Conservation (phyloP, 2,888 invertebrate species). For the Rhopalosiphum nymphaeae region DNA sequence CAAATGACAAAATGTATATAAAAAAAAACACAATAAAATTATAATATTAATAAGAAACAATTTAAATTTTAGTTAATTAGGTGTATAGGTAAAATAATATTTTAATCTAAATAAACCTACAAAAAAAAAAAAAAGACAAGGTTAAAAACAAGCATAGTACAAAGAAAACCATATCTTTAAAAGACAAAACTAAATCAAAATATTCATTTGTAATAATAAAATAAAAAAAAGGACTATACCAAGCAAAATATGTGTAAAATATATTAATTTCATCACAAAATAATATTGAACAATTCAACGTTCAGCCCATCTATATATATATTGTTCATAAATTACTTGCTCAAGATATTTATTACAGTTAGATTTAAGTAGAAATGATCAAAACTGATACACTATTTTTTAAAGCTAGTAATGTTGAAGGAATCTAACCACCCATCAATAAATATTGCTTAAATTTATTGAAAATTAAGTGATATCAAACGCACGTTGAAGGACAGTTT, state of each 20-base stretch:
- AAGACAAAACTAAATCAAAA: background rate
- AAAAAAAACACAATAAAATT: background rate
- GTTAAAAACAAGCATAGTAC: background rate
- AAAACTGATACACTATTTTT: background rate
- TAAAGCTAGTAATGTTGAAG: background rate
- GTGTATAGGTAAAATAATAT: background rate
- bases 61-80: background rate
- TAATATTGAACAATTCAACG: background rate
- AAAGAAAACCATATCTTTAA: background rate
- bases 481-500: slow-evolving; percentile 64
- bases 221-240: background rate
- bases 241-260: background rate
- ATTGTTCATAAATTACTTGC: background rate
- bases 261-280: background rate
- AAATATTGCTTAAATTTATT: background rate
- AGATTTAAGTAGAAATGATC: background rate
- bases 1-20: background rate
- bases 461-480: background rate
- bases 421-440: background rate
- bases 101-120: background rate
- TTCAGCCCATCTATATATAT: background rate
- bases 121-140: background rate
- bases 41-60: background rate
- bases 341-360: background rate
- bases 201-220: background rate